phyloP scores from a whole-genome alignment of 2,113 vertebrate genomes.

The Choloepus hoffmanni region DNA sequence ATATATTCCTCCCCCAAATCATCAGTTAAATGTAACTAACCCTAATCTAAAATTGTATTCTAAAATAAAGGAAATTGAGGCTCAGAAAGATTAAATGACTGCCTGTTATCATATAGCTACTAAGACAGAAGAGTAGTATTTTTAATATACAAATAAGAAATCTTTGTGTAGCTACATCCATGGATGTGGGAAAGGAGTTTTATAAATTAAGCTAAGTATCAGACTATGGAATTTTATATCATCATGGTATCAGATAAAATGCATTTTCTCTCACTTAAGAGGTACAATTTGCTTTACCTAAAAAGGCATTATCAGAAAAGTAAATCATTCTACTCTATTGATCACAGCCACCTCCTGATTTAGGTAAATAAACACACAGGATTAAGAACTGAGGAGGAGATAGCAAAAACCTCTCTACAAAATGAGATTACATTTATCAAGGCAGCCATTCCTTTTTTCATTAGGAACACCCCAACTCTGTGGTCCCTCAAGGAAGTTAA shows the following conservation, averaged over 20 bases:
- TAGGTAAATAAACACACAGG: background rate
- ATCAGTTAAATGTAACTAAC: background rate
- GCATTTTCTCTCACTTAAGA: slow-evolving; percentile 4
- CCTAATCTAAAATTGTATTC: background rate
- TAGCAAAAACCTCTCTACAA: background rate
- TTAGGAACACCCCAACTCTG: background rate
- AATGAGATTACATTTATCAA: background rate
- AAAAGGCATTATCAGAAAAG: slow-evolving; percentile 14
- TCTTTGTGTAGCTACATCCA: background rate
- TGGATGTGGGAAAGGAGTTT: background rate
- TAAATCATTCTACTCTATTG: background rate
- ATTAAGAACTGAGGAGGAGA: background rate
- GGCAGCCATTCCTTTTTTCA: background rate
- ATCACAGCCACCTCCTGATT: background rate
- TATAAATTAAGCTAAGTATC: background rate
- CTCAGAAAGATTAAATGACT: background rate
- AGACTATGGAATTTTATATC: background rate
- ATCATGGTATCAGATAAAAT: slow-evolving; percentile 31
- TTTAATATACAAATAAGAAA: background rate
- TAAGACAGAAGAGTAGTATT: background rate
- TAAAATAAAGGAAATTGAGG: background rate
- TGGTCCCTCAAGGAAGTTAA: background rate
- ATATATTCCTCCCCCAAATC: background rate
- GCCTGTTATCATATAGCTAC: background rate
- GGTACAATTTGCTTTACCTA: slow-evolving; percentile 9